phyloP scores from a whole-genome alignment of 2,113 vertebrate genomes.

The Tamias sibiricus region DNA sequence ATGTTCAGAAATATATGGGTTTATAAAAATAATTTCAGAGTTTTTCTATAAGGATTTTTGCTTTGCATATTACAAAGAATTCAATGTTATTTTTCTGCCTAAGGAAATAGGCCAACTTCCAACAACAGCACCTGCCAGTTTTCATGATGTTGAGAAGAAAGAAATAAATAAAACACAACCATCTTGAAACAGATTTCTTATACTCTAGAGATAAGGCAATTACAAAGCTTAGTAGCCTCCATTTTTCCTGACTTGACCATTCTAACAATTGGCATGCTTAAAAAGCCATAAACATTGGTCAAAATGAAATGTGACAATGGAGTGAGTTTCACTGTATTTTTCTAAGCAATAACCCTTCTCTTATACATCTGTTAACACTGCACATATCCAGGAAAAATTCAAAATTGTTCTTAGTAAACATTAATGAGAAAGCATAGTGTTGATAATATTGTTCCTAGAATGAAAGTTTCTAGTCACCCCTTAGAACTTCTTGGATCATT shows the following conservation, averaged over 20 bases:
- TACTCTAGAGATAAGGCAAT: not conserved
- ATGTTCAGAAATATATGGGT: not conserved
- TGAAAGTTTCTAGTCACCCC: not conserved
- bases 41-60: not conserved
- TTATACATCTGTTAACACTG: not conserved
- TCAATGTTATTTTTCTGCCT: not conserved
- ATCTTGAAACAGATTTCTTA: not conserved
- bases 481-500: no score
- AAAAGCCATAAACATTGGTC: not conserved
- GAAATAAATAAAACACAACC: not conserved
- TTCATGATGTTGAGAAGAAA: not conserved
- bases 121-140: not conserved
- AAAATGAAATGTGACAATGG: not conserved
- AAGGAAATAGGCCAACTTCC: not conserved
- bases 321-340: not conserved
- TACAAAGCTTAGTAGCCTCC: not conserved
- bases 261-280: not conserved
- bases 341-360: not conserved
- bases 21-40: constrained; percentile 4
- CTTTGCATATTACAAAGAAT: not conserved
- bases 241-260: not conserved
- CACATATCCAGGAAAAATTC: not conserved
- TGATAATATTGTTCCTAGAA: not conserved
- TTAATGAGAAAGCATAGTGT: not conserved
- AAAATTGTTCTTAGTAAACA: not conserved